Conservation (phyloP, 2,888 invertebrate genomes). For the Patella pellucida region DNA sequence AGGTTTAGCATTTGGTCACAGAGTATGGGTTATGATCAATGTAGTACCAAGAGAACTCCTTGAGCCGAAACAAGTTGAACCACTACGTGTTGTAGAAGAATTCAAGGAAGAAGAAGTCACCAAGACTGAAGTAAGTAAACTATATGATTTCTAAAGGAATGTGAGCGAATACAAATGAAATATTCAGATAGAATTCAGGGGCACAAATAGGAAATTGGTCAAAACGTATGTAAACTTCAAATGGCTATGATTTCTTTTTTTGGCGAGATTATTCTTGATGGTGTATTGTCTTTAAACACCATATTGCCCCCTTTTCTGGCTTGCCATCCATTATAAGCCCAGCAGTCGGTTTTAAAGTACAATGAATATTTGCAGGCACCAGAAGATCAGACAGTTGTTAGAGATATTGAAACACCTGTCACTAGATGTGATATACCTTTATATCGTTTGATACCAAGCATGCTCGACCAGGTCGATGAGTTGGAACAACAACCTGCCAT, state of each 20-base stretch:
- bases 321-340: no score
- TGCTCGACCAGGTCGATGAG: neutral
- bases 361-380: neutral
- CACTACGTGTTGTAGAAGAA: neutral
- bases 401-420: neutral
- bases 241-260: no score
- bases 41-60: conserved; percentile 53
- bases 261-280: no score
- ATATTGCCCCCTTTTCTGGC: no score
- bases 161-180: no score
- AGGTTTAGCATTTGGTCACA: conserved; percentile 65
- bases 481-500: neutral
- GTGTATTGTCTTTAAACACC: no score
- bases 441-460: neutral
- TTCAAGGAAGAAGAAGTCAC: neutral
- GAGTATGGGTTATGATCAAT: conserved; percentile 66
- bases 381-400: neutral
- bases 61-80: conserved; percentile 39
- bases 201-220: no score
- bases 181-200: no score
- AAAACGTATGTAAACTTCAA: no score
- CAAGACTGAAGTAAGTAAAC: no score
- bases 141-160: no score
- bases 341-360: no score
- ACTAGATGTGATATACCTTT: neutral